Conservation (phyloP, 2,797 vertebrate genomes). For the Brachymystax lenok region DNA sequence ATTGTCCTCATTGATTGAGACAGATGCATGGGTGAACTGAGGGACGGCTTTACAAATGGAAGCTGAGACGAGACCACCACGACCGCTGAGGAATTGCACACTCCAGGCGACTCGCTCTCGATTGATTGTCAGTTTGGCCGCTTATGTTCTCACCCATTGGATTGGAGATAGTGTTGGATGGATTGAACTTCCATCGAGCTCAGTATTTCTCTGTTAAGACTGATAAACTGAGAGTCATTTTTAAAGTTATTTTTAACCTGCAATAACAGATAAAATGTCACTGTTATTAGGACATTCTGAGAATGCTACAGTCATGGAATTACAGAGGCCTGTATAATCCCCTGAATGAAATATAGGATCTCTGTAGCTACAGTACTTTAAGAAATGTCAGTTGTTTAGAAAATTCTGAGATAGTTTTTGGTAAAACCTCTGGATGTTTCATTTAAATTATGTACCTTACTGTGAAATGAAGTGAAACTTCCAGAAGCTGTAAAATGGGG, state of each 20-base stretch:
- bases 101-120: constrained; percentile 25
- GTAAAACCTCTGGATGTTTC: no score
- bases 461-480: no score
- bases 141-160: constrained; percentile 43
- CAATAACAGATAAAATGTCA: neutral
- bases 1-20: constrained; percentile 77
- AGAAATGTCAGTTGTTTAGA: no score
- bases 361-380: no score
- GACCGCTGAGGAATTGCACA: constrained; percentile 24
- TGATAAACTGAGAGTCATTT: neutral
- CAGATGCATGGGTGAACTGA: constrained; percentile 71
- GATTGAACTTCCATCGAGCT: constrained; percentile 25
- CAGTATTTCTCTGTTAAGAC: neutral
- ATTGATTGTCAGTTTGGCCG: constrained; percentile 56
- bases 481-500: no score
- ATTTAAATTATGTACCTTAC: no score
- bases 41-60: constrained; percentile 71
- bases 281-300: no score
- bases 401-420: no score
- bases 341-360: neutral
- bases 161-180: constrained; percentile 26
- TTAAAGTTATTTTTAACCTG: neutral
- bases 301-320: neutral
- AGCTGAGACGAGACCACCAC: constrained; percentile 51
- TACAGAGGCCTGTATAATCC: neutral